Conservation (phyloP, 2,888 invertebrate species). For the Microchrysa polita region DNA sequence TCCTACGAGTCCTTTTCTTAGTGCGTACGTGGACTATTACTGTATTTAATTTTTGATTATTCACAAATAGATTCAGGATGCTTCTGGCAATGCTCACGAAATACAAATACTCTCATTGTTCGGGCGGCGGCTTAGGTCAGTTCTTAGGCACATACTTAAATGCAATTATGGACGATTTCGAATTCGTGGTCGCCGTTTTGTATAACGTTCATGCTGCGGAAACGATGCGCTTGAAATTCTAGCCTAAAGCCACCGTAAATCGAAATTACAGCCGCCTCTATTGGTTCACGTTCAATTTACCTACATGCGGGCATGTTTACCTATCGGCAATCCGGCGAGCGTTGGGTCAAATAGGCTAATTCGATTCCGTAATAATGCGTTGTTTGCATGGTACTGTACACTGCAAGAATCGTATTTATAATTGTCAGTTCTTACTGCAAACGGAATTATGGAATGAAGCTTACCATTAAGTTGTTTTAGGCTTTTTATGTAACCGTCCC, state of each 20-base stretch:
- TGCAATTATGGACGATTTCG: constrained; percentile 24
- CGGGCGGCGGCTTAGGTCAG: background rate
- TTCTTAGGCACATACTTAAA: constrained; percentile 35
- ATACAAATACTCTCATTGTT: too few relatives aligned
- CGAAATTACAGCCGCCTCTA: constrained; percentile 25
- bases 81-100: too few relatives aligned
- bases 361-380: too few relatives aligned
- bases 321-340: background rate
- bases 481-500: too few relatives aligned
- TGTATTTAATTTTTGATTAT: too few relatives aligned
- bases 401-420: too few relatives aligned
- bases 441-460: too few relatives aligned
- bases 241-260: constrained; percentile 24
- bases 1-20: too few relatives aligned
- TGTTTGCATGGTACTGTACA: background rate
- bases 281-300: background rate
- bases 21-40: too few relatives aligned
- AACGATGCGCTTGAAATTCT: background rate
- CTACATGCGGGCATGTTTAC: background rate
- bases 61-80: too few relatives aligned
- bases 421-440: too few relatives aligned
- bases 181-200: constrained; percentile 9
- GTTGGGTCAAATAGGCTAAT: background rate
- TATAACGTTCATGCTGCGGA: constrained; percentile 24
- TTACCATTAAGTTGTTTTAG: too few relatives aligned